Conservation (phyloP, 2,113 vertebrate species). For the Nesoenas mayeri region DNA sequence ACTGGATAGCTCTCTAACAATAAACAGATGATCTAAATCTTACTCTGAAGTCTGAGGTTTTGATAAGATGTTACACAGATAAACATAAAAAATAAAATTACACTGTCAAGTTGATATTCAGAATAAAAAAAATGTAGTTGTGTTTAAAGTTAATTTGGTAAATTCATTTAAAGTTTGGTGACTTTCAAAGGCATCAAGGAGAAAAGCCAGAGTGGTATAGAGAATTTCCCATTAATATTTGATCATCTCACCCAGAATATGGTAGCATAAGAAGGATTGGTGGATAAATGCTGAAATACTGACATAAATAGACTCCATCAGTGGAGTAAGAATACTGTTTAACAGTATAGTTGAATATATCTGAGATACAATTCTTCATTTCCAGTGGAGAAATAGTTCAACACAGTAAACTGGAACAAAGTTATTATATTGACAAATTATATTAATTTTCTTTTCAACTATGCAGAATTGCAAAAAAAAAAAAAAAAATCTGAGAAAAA, state of each 20-base stretch:
- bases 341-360: neutral
- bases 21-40: neutral
- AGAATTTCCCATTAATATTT: neutral
- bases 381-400: neutral
- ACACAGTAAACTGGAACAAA: neutral
- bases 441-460: neutral
- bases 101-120: neutral
- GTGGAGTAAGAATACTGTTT: neutral
- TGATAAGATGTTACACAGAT: neutral
- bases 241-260: neutral
- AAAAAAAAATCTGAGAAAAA: neutral
- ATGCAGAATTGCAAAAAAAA: neutral
- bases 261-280: neutral
- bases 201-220: neutral
- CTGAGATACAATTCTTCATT: neutral
- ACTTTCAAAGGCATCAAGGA: neutral
- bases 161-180: neutral
- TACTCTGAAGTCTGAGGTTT: neutral
- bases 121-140: neutral
- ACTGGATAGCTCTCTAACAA: neutral
- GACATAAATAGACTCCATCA: neutral
- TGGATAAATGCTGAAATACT: neutral
- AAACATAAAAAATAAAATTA: neutral
- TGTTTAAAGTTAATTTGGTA: neutral
- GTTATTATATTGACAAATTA: neutral